Percentiles rank a stretch among this genome's conserved stretches.
Evolutionary conservation across 1,140 invertebrate genomes (phyloP).

Genomic region (Octopus bimaculoides): DNA sequence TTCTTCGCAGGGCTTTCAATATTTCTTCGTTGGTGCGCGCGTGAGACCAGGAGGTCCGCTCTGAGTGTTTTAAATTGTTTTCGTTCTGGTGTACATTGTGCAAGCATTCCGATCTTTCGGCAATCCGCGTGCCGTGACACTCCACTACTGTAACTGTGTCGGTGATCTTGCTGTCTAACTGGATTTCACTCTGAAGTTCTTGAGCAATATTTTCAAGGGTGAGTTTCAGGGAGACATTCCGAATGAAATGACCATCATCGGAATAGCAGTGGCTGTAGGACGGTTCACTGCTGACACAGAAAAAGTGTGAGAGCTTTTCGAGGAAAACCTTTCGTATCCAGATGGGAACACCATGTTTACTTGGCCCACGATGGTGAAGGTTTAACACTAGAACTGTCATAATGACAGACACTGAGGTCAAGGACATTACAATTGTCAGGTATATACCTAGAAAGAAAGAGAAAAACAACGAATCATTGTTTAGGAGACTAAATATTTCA

Average conservation of each 20-base stretch:
- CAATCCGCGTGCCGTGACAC: constrained; percentile 10
- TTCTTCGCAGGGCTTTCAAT: constrained; percentile 41
- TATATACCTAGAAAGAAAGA: constrained; percentile 51
- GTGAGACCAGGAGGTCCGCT: not conserved
- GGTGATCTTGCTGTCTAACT: constrained; percentile 32
- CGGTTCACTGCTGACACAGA: constrained; percentile 18
- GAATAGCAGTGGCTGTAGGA: constrained; percentile 21
- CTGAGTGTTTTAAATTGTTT: not conserved
- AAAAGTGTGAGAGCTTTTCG: constrained; percentile 23
- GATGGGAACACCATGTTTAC: constrained; percentile 41
- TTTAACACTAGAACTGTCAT: constrained; percentile 56
- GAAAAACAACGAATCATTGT: not conserved
- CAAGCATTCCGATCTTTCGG: not conserved
- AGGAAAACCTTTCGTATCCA: constrained; percentile 46
- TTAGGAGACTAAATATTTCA: too few species aligned
- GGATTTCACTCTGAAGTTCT: constrained; percentile 44
- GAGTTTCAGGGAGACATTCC: constrained; percentile 42
- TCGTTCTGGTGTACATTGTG: not conserved
- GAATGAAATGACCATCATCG: constrained; percentile 28
- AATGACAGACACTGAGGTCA: constrained; percentile 56
- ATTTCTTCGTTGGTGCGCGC: constrained; percentile 46
- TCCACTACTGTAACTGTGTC: constrained; percentile 16
- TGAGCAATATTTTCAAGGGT: constrained; percentile 50
- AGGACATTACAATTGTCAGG: constrained; percentile 55
- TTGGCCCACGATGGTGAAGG: constrained; percentile 50